Percentiles rank a stretch among this genome's conserved stretches.
Evolutionary conservation across 2,888 invertebrate genomes (phyloP).

Genomic region (Thereva nobilitata): DNA sequence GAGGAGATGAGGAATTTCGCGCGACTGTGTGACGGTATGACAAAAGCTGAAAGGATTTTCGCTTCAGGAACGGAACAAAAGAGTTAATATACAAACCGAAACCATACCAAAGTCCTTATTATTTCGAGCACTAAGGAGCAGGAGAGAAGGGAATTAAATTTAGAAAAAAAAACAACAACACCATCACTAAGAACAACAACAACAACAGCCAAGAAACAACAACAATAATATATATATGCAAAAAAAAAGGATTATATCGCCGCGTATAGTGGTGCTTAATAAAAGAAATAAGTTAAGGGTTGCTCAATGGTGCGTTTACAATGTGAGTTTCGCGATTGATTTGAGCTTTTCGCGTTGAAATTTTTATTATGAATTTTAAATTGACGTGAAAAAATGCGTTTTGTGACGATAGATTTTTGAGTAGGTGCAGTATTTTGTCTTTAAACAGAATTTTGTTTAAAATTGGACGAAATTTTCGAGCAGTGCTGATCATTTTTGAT

Average conservation of each 20-base stretch:
- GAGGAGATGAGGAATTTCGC: constrained; percentile 12
- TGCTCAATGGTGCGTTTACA: constrained; percentile 32
- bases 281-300: constrained; percentile 28
- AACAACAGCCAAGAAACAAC: neutral
- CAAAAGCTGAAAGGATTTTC: constrained; percentile 29
- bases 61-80: constrained; percentile 32
- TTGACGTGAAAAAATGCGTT: no score
- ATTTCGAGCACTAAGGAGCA: constrained; percentile 2
- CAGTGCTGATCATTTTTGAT: no score
- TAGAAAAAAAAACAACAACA: no score
- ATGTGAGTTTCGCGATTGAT: neutral
- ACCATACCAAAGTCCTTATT: constrained; percentile 29
- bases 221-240: no score
- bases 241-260: constrained; percentile 20
- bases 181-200: no score
- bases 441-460: no score
- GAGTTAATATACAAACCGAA: constrained; percentile 6
- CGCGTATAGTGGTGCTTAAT: constrained; percentile 22
- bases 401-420: no score
- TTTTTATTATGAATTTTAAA: no score
- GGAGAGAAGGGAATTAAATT: no score
- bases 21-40: constrained; percentile 22
- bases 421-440: no score
- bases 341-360: no score
- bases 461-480: no score